Evolutionary conservation across 2,113 vertebrate genomes (phyloP).

Genomic region (Antennarius striatus): DNA sequence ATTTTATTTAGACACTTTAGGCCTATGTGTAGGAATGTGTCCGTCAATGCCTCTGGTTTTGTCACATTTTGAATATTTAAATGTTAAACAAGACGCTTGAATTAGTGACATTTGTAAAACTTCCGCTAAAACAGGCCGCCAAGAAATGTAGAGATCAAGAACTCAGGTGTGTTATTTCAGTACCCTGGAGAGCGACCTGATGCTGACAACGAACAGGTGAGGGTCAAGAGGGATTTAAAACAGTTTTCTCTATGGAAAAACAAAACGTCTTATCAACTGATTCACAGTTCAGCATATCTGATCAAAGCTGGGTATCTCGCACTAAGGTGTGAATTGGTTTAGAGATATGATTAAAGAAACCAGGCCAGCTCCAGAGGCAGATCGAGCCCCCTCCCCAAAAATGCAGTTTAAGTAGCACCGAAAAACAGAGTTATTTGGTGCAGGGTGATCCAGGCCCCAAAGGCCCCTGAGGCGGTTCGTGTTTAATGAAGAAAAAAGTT

Average conservation of each 20-base stretch:
- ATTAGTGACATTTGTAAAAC: no score
- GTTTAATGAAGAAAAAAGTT: neutral
- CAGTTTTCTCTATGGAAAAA: neutral
- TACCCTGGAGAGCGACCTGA: constrained; percentile 71
- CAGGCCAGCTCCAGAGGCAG: neutral
- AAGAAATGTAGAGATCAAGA: neutral
- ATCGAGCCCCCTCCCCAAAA: neutral
- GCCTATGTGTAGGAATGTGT: no score
- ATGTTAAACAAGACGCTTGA: no score
- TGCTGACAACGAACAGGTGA: constrained; percentile 19
- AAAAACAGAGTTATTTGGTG: neutral
- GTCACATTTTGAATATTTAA: no score
- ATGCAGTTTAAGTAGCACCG: neutral
- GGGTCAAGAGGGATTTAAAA: neutral
- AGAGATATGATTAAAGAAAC: constrained; percentile 6
- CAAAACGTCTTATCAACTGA: constrained; percentile 4
- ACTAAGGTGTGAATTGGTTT: constrained; percentile 53
- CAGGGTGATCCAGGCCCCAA: neutral
- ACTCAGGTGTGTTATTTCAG: constrained; percentile 62
- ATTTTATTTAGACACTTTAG: neutral
- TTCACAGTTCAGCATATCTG: neutral
- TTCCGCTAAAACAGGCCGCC: no score
- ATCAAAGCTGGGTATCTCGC: constrained; percentile 36
- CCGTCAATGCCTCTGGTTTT: no score
- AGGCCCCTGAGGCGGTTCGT: neutral